A percentile compares a stretch with the other conserved stretches of the same genome.
phyloP scores from a whole-genome alignment of 92 coral and sea anemone species.

The Porites rus region DNA sequence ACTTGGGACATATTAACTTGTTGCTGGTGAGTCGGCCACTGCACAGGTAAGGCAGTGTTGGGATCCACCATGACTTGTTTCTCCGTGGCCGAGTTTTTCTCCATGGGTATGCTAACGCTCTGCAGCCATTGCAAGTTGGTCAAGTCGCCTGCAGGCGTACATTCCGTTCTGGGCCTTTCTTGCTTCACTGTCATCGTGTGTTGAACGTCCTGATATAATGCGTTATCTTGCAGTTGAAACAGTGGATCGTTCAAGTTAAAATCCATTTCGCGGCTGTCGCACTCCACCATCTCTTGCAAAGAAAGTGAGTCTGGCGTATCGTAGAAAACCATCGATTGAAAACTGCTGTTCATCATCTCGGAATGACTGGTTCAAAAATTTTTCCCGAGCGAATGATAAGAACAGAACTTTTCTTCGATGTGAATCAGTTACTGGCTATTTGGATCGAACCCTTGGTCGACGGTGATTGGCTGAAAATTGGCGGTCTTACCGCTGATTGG shows the following conservation, averaged over 20 bases:
- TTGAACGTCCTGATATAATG: slow-evolving; percentile 73
- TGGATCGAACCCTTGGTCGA: slow-evolving; percentile 76
- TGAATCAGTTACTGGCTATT: slow-evolving; percentile 99
- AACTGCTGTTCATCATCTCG: slow-evolving; percentile 85
- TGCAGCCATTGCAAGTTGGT: slow-evolving; percentile 99
- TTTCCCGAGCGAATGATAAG: slow-evolving; percentile 58
- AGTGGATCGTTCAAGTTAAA: slow-evolving; percentile 98
- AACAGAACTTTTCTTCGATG: slow-evolving; percentile 71
- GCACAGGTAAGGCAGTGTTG: slow-evolving; percentile 99
- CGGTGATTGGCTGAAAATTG: slow-evolving; percentile 84
- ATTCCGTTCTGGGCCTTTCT: slow-evolving; percentile 80
- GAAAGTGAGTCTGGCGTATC: slow-evolving; percentile 88
- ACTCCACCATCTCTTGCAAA: slow-evolving; percentile 96
- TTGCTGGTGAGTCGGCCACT: slow-evolving; percentile 78
- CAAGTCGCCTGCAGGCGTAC: slow-evolving; percentile 86
- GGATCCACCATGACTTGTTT: slow-evolving; percentile 97
- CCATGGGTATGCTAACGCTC: slow-evolving; percentile 97
- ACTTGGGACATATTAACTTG: slow-evolving; percentile 70
- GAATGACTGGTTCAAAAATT: slow-evolving; percentile 59
- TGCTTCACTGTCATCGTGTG: slow-evolving; percentile 74
- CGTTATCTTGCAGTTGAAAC: slow-evolving; percentile 78
- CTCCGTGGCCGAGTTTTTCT: slow-evolving; percentile 77
- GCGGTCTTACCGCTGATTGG: slow-evolving; percentile 88
- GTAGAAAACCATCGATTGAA: slow-evolving; percentile 61
- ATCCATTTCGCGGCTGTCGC: slow-evolving; percentile 96